Percentiles rank a stretch among this genome's conserved stretches.
Evolutionary conservation across 2,113 vertebrate genomes (phyloP).

Genomic region (Vidua chalybeata): DNA sequence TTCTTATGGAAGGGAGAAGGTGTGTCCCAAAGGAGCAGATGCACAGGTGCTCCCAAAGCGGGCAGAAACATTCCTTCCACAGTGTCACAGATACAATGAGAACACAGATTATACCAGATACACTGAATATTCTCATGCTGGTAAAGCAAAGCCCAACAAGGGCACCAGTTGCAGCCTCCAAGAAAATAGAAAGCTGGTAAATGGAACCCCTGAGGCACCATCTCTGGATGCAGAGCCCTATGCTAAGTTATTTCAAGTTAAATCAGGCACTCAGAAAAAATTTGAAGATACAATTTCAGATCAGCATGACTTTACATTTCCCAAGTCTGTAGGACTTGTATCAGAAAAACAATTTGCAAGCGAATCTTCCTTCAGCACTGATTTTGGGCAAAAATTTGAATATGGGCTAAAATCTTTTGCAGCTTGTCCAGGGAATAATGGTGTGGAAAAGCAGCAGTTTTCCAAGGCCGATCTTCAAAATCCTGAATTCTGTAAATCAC

Average conservation of each 20-base stretch:
- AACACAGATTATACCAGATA: conserved; percentile 69
- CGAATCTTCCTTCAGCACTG: conserved; percentile 69
- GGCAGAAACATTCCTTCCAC: conserved; percentile 66
- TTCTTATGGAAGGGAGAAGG: conserved; percentile 71
- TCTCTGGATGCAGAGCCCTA: conserved; percentile 70
- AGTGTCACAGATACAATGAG: conserved; percentile 71
- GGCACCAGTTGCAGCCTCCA: conserved; percentile 66
- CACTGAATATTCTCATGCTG: conserved; percentile 67
- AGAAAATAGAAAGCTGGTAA: conserved; percentile 70
- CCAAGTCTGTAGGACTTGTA: conserved; percentile 62
- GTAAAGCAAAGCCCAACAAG: conserved; percentile 74
- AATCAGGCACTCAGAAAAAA: conserved; percentile 76
- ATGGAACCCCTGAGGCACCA: conserved; percentile 64
- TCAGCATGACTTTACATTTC: conserved; percentile 72
- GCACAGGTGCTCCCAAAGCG: conserved; percentile 67
- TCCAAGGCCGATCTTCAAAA: conserved; percentile 63
- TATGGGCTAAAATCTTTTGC: conserved; percentile 72
- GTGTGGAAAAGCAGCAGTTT: conserved; percentile 73
- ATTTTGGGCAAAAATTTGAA: conserved; percentile 75
- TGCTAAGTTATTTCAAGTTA: conserved; percentile 74
- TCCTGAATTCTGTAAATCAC: conserved; percentile 73
- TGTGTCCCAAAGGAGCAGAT: conserved; percentile 69
- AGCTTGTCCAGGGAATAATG: conserved; percentile 60
- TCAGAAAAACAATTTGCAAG: conserved; percentile 74
- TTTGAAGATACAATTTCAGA: conserved; percentile 71